phyloP scores from a whole-genome alignment of 2,888 invertebrate genomes.

The Danaus chrysippus region DNA sequence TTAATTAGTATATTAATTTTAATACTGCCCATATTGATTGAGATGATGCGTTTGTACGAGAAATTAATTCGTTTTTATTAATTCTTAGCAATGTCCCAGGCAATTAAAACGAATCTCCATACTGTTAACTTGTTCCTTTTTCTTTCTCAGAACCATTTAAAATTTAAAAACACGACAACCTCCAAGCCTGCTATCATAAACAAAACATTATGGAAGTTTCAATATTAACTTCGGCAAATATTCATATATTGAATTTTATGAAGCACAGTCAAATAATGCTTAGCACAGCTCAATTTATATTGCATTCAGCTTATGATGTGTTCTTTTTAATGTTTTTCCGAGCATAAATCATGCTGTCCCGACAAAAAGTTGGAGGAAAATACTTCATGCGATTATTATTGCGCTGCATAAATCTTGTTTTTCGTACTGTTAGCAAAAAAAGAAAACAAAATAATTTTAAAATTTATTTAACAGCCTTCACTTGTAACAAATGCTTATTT shows the following conservation, averaged over 20 bases:
- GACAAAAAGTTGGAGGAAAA: slow-evolving; percentile 14
- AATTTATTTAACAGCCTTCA: slow-evolving; percentile 7
- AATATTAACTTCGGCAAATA: neutral
- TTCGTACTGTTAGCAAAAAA: slow-evolving; percentile 8
- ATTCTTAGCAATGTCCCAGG: too few relatives aligned
- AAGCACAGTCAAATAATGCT: neutral
- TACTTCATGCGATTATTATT: slow-evolving; percentile 16
- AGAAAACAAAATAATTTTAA: slow-evolving; percentile 4
- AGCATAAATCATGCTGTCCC: slow-evolving; percentile 3
- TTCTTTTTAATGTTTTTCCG: slow-evolving; percentile 5
- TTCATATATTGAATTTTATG: neutral
- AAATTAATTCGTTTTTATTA: neutral
- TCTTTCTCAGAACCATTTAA: neutral
- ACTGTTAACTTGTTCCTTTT: neutral
- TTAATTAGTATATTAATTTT: too few relatives aligned
- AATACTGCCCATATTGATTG: neutral
- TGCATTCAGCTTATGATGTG: slow-evolving; percentile 2
- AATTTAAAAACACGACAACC: too few relatives aligned
- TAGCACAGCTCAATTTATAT: slow-evolving; percentile 7
- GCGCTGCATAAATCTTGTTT: slow-evolving; percentile 16
- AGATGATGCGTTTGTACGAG: neutral
- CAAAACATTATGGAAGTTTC: neutral
- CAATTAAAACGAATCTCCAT: too few relatives aligned
- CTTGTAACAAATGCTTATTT: neutral
- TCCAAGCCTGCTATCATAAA: neutral